These are phyloP conservation scores for Lochmaea crataegi DNA, from an alignment of 2,888 invertebrate species.

Conservation along the genomic window DNA sequence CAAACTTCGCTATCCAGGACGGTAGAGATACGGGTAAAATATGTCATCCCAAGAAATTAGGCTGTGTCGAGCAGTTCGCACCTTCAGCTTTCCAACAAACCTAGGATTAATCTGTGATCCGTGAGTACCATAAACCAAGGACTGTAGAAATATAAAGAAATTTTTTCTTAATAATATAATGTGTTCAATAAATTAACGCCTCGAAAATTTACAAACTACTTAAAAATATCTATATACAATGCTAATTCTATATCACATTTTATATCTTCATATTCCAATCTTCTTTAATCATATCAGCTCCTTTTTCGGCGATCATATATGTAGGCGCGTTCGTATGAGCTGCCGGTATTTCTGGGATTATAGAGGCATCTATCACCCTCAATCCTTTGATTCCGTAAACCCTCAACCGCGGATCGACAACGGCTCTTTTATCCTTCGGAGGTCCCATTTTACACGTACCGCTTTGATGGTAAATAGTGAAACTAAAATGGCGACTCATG, in stretches of 20 bases:
- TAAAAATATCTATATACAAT: conserved; percentile 16
- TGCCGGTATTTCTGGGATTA: conserved; percentile 82
- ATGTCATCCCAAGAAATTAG: no score
- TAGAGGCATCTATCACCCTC: conserved; percentile 81
- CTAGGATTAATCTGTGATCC: no score
- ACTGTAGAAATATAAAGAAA: no score
- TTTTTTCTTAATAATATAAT: not conserved
- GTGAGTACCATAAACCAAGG: not conserved
- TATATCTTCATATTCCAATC: conserved; percentile 60
- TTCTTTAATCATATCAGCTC: conserved; percentile 76
- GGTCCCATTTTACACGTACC: conserved; percentile 77
- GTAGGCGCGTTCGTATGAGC: conserved; percentile 83
- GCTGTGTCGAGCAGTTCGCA: no score
- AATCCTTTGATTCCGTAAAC: conserved; percentile 76
- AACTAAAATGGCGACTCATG: conserved; percentile 73
- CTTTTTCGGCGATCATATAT: conserved; percentile 87
- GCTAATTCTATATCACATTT: conserved; percentile 39
- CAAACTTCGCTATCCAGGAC: no score
- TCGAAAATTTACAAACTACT: not conserved
- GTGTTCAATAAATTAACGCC: not conserved
- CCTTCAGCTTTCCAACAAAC: no score
- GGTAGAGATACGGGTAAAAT: no score
- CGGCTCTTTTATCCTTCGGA: conserved; percentile 69
- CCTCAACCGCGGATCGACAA: conserved; percentile 73
- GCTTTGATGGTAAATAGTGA: conserved; percentile 78